phyloP scores from a whole-genome alignment of 1,140 invertebrate species.

The Drosophila saltans region DNA sequence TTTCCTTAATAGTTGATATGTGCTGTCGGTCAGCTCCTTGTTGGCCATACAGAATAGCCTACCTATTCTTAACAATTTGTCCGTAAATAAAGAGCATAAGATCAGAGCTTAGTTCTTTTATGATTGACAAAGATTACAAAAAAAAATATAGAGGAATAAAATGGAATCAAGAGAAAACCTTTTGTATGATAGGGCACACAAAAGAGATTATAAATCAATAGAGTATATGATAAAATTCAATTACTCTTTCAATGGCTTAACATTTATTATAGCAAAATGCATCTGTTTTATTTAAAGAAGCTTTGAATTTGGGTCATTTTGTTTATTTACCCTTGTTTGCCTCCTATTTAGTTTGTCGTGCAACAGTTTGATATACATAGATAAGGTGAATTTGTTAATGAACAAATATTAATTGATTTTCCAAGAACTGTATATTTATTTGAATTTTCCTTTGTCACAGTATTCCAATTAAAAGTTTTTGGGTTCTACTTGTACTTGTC shows the following conservation, averaged over 20 bases:
- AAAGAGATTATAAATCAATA: slow-evolving; percentile 71
- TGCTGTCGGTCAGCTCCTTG: too few species aligned
- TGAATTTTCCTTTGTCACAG: background rate
- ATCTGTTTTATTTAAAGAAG: slow-evolving; percentile 17
- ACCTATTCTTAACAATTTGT: too few species aligned
- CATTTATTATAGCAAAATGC: background rate
- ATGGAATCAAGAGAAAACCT: background rate
- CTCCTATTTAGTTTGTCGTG: background rate
- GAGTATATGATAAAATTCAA: slow-evolving; percentile 13
- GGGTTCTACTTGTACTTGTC: slow-evolving; percentile 16
- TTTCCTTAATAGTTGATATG: too few species aligned
- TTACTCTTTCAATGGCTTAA: slow-evolving; percentile 22
- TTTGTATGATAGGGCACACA: background rate
- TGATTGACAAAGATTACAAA: too few species aligned
- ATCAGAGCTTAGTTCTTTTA: too few species aligned
- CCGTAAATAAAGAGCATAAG: too few species aligned
- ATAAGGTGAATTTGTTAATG: background rate
- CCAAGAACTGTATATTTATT: background rate
- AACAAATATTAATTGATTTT: slow-evolving; percentile 29
- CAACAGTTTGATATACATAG: slow-evolving; percentile 26
- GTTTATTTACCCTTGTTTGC: slow-evolving; percentile 13
- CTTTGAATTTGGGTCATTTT: slow-evolving; percentile 35
- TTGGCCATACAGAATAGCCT: too few species aligned
- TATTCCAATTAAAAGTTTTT: slow-evolving; percentile 39
- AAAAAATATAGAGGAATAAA: too few species aligned